These are phyloP conservation scores for Erpetoichthys calabaricus DNA, from an alignment of 2,797 vertebrate genomes.

Conservation along the genomic window DNA sequence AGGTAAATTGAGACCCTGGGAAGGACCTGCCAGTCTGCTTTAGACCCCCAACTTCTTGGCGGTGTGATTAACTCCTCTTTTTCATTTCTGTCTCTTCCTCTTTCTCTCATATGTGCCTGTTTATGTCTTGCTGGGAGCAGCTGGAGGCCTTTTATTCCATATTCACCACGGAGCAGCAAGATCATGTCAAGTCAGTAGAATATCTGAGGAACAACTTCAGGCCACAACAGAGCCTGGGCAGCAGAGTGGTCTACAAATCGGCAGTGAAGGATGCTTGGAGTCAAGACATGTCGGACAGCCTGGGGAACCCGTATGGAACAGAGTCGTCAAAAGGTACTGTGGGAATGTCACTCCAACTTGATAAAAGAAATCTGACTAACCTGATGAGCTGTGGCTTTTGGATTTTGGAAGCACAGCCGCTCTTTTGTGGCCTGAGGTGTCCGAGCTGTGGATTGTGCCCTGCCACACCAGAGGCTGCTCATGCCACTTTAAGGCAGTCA, in stretches of 20 bases:
- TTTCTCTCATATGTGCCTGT: conserved; percentile 5
- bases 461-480: too few relatives aligned
- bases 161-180: conserved; percentile 95
- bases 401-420: too few relatives aligned
- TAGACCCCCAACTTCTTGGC: too few relatives aligned
- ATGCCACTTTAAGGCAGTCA: too few relatives aligned
- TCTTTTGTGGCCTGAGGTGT: too few relatives aligned
- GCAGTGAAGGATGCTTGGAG: conserved; percentile 82
- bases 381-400: too few relatives aligned
- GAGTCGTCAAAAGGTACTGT: conserved; percentile 83
- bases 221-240: conserved; percentile 70
- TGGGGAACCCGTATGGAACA: conserved; percentile 64
- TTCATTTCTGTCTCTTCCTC: conserved; percentile 15
- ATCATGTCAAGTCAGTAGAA: conserved; percentile 91
- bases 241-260: conserved; percentile 76
- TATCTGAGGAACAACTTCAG: conserved; percentile 92
- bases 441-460: too few relatives aligned
- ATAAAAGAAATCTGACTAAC: too few relatives aligned
- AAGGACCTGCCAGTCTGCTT: too few relatives aligned
- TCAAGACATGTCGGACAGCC: conserved; percentile 62
- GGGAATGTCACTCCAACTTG: conserved; percentile 6
- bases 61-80: too few relatives aligned
- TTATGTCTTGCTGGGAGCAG: conserved; percentile 38
- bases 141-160: conserved; percentile 94
- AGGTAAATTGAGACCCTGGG: too few relatives aligned